Conservation (phyloP, 2,113 vertebrate genomes). For the Archilochus colubris region DNA sequence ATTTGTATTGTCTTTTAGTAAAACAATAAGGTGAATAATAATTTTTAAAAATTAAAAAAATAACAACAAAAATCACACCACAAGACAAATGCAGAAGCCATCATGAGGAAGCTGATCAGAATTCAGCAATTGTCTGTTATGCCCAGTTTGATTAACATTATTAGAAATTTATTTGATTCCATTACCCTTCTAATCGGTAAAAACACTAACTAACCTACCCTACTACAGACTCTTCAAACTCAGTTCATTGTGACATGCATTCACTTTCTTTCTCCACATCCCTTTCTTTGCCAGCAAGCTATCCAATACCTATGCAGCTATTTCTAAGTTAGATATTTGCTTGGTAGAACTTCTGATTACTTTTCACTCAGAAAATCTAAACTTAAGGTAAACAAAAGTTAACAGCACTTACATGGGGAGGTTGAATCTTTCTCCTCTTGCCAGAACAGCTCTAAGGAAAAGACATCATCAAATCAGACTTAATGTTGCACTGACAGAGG, state of each 20-base stretch:
- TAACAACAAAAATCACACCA: not conserved
- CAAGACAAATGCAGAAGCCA: not conserved
- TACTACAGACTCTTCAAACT: not conserved
- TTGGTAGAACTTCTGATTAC: not conserved
- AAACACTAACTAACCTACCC: not conserved
- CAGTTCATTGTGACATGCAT: not conserved
- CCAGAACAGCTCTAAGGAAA: slow-evolving; percentile 84
- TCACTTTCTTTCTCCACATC: not conserved
- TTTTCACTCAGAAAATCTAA: slow-evolving; percentile 10
- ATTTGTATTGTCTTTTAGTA: not conserved
- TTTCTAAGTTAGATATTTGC: not conserved
- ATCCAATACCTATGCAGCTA: not conserved
- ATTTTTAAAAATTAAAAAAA: not conserved
- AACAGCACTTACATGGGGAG: slow-evolving; percentile 83
- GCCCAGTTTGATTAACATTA: not conserved
- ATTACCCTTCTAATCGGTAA: not conserved
- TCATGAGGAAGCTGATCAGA: not conserved
- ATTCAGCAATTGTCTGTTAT: not conserved
- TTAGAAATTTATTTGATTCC: not conserved
- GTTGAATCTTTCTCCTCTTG: slow-evolving; percentile 88
- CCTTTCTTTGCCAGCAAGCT: not conserved
- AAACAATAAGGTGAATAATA: not conserved
- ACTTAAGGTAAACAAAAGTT: slow-evolving; percentile 20
- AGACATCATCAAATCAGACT: slow-evolving; percentile 37
- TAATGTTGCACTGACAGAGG: not conserved